Conservation (phyloP, 2,113 vertebrate genomes). For the Phalacrocorax brasilianus region DNA sequence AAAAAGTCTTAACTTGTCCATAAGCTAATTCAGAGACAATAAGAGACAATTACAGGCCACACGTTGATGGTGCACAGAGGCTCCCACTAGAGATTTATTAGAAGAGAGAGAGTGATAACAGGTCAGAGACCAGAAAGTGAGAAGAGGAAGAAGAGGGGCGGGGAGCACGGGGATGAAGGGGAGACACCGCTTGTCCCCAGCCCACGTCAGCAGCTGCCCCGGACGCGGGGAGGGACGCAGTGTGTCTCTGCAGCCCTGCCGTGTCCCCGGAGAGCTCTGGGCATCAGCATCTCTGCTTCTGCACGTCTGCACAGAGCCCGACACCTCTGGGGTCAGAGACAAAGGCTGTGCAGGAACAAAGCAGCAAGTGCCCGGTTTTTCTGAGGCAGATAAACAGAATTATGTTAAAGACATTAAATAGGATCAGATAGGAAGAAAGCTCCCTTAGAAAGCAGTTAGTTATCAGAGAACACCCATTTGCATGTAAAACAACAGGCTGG, state of each 20-base stretch:
- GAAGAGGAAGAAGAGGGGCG: not conserved
- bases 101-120: not conserved
- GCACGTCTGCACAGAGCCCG: not conserved
- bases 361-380: not conserved
- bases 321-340: not conserved
- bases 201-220: rapidly evolving
- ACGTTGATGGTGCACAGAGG: not conserved
- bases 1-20: not conserved
- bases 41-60: not conserved
- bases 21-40: not conserved
- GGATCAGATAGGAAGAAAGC: not conserved
- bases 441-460: not conserved
- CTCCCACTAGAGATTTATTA: not conserved
- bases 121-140: not conserved
- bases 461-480: not conserved
- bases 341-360: not conserved
- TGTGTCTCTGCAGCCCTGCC: rapidly evolving
- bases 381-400: not conserved
- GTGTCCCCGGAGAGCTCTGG: rapidly evolving
- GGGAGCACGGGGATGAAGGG: not conserved
- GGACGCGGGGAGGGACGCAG: rapidly evolving
- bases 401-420: not conserved
- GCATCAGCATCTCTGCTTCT: not conserved
- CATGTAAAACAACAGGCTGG: not conserved
- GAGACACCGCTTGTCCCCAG: not conserved